Evolutionary conservation across 2,888 invertebrate species (phyloP), one percentile per base, ranked within the genome.

Genomic region (Sesia apiformis): DNA sequence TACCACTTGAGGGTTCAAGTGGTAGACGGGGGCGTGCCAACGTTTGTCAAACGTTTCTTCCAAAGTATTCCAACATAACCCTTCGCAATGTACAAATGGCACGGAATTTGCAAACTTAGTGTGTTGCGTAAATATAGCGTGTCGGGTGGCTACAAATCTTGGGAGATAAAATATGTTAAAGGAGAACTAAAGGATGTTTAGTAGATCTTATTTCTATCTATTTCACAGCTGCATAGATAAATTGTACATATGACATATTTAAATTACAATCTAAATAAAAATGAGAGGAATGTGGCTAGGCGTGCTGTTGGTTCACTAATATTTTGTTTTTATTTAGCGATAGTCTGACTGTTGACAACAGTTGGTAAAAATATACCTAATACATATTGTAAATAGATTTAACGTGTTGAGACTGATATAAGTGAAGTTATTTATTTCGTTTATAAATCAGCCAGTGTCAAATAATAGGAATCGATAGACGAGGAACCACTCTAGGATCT

Each of bases 341-440:
- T 23, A 23, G 23, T 23, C 23, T 23, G 23, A 23, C 23, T 23
- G 5, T 52, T 40, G 6, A 52, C 23, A 23, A 7, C 23, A 7
- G 39, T 52, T 52, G n/a, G 40, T n/a, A 7, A 39, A 39, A 39
- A 52, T 52, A 52, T 52, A 23, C 5, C 5, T 77, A 76, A 74
- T 72, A 80, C 81, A 74, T 77, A 77, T 73, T 87, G 87, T 88
- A 87, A 71, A 87, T 88, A 88, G 78, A 81, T 78, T 81, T 79
- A 84, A 84, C 83, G 84, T 81, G 69, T 83, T 84, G 83, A 87
- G 88, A 89, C 88, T 89, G 88, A 89, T 87, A 23, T 23, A 85
- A 75, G 72, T 84, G 82, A 87, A 79, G 83, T 85, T 85, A 86
- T 86, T 86, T 87, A 85, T 87, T 87, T 83, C 68, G 76, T 86